Conservation (phyloP, 2,797 vertebrate genomes). For the Paramormyrops hopkinsi region DNA sequence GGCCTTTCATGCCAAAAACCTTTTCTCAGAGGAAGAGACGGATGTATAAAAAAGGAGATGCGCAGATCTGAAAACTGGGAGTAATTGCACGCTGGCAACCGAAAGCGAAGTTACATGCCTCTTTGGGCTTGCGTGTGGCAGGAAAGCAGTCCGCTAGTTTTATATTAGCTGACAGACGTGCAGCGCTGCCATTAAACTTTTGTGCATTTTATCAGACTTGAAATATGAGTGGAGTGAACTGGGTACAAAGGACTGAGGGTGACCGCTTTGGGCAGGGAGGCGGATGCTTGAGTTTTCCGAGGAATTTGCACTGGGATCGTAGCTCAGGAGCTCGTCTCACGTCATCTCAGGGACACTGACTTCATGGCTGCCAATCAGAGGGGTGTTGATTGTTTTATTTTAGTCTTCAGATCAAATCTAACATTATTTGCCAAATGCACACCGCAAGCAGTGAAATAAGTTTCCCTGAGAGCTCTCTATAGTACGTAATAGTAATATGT, state of each 20-base stretch:
- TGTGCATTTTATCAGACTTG: constrained; percentile 42
- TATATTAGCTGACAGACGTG: constrained; percentile 42
- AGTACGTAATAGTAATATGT: background rate
- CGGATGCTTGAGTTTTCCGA: background rate
- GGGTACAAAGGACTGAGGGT: constrained; percentile 27
- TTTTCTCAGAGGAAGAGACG: constrained; percentile 29
- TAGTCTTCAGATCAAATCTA: background rate
- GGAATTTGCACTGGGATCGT: background rate
- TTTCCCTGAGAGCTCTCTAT: background rate
- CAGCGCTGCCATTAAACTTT: constrained; percentile 39
- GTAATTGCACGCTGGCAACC: constrained; percentile 47
- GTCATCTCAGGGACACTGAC: background rate
- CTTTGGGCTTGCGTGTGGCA: constrained; percentile 37
- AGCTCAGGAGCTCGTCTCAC: background rate
- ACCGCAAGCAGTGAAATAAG: background rate
- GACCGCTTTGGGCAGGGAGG: background rate
- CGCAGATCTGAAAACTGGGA: constrained; percentile 36
- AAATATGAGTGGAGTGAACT: constrained; percentile 34
- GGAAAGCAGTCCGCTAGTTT: constrained; percentile 41
- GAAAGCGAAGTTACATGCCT: constrained; percentile 25
- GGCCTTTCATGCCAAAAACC: constrained; percentile 27
- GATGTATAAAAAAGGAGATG: constrained; percentile 39
- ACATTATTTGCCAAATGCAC: background rate
- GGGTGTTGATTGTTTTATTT: background rate
- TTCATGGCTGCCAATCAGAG: background rate